Evolutionary conservation across 1,140 invertebrate species (phyloP).

Genomic region (Lepidurus apus): DNA sequence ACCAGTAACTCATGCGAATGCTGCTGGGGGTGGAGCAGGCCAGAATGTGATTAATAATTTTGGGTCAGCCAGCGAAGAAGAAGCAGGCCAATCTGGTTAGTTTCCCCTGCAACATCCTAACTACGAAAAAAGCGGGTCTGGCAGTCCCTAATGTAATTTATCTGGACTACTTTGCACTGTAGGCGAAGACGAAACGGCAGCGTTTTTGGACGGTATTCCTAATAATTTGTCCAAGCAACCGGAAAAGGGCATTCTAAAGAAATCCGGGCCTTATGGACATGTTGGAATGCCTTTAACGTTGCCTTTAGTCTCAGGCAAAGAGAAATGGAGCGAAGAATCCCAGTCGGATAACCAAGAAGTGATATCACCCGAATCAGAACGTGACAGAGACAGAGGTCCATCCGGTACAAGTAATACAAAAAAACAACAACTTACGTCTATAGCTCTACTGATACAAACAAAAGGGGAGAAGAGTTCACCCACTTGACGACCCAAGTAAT

Average conservation of each 20-base stretch:
- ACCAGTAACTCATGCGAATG: constrained; percentile 2
- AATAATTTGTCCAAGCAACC: constrained; percentile 70
- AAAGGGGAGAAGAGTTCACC: constrained; percentile 1
- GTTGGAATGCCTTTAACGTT: constrained; percentile 26
- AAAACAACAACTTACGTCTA: neutral
- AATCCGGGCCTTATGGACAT: constrained; percentile 57
- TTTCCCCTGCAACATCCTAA: constrained; percentile 28
- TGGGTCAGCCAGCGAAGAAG: constrained; percentile 64
- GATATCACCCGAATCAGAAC: constrained; percentile 32
- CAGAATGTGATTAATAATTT: neutral
- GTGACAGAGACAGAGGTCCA: constrained; percentile 22
- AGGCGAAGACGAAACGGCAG: constrained; percentile 69
- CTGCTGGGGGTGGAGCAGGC: neutral
- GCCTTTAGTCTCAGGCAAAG: constrained; percentile 40
- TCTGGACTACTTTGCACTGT: constrained; percentile 41
- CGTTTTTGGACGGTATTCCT: constrained; percentile 64
- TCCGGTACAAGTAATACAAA: constrained; percentile 20
- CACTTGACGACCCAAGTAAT: neutral
- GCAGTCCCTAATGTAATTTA: neutral
- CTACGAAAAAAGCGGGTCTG: neutral
- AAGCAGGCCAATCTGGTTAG: constrained; percentile 63
- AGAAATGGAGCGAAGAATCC: constrained; percentile 62
- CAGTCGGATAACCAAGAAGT: constrained; percentile 65
- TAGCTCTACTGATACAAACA: neutral
- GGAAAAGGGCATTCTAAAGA: constrained; percentile 82